Base-by-base conservation (phyloP, 2,113 vertebrate species). In the Trachemys scripta region DNA sequence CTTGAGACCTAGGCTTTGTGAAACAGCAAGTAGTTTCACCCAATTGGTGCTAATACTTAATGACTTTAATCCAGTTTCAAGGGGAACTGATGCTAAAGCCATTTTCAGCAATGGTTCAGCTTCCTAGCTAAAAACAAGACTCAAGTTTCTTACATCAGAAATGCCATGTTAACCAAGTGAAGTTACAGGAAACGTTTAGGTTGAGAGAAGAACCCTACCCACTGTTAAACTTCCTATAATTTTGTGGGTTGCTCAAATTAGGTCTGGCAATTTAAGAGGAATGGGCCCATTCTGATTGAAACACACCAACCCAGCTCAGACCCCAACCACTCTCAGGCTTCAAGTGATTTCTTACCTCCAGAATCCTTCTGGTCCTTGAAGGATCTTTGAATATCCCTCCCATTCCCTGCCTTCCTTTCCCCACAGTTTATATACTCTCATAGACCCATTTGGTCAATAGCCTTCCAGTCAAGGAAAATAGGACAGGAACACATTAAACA, bases 91-190 rank as follows among this genome's bases (percentile, higher is more conserved):
- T 75, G 82, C 94, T 82, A 95, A 93, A 96, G 80, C 69, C n/a
- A 87, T 86, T 94, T 56, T 85, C n/a, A 87, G 87, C 54, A 90
- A 90, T 91, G 86, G 90, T 87, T 45, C 53, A 87, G 86, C 80
- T 35, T 8, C 80, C 80, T 78, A 47, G 42, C 5, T 49, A 69
- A 89, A 91, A 31, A 84, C 4, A 90, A 35, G 16, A 19, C 84
- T 80, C 65, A 78, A 47, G 69, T 62, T 5, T 9, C n/a, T 38
- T 29, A 87, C 81, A 89, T 83, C 7, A 2, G 78, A 0, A 53
- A 51, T 84, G 95, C 94, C 78, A 90, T 86, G 35, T 25, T 14
- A 56, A 47, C 54, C 6, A 95, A 54, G 1, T 78, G 75, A 14
- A 6, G 11, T 47, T 78, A 47, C 2, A 7, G 24, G 38, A 78